Base-by-base conservation (phyloP, 1,140 invertebrate species). In the Zaprionus ghesquierei region DNA sequence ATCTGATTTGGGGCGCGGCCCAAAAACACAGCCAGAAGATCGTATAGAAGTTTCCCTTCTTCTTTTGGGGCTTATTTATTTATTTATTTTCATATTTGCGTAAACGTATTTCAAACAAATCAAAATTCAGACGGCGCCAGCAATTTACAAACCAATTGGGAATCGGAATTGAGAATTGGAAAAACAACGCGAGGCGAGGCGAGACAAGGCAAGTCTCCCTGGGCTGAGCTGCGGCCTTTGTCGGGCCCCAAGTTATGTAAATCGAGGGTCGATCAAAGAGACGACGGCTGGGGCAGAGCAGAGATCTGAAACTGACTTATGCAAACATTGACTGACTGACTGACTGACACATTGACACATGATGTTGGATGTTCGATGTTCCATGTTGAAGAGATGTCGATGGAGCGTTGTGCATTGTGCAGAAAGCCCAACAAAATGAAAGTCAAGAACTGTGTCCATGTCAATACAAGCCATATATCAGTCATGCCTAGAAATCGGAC, bases 391-490 rank as follows among this genome's bases (percentile, higher is more conserved):
- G 25, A 58, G 35, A 15, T 33, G 31, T 8, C 41, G 59, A 23
- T 44, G 29, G 65, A 3, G 8, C 18, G 68, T 6, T 6, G 27
- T 72, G 46, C 77, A 80, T 72, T 76, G 58, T 61, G 72, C 68
- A 79, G 69, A 69, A 61, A 58, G 54, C 23, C 54, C 62, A 72
- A 76, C 77, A 86, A 81, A 86, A 86, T 77, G 74, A 85, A 81
- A 81, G 80, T 79, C 79, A 82, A 84, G 81, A 87, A 82, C 82
- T 86, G 81, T 87, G 81, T 82, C 81, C 81, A 79, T 87, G 84
- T 87, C 81, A 86, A 82, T 87, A 86, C 82, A 86, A 72, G 78
- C 81, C 79, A 86, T 86, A 86, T 87, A 86, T 86, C 81, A 86
- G 81, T 72, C 81, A 87, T 81, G 79, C 63, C 82, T 87, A 87